Conservation (phyloP, 2,888 invertebrate genomes). For the Agonopterix subpropinquella region DNA sequence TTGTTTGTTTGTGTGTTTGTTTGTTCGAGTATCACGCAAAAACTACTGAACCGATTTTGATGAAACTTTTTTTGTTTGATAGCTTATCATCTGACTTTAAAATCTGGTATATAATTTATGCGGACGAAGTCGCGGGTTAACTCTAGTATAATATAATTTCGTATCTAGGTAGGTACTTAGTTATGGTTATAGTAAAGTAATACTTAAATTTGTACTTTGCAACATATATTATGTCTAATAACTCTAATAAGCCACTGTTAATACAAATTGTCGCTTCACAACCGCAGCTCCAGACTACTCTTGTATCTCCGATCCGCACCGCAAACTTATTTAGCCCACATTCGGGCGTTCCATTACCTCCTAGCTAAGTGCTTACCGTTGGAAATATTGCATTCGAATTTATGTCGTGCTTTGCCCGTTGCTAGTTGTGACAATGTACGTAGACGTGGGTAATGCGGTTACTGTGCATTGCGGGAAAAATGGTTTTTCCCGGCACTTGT, state of each 20-base stretch:
- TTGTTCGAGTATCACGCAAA: too few relatives aligned
- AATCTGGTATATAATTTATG: too few relatives aligned
- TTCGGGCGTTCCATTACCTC: conserved; percentile 15
- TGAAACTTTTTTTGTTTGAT: too few relatives aligned
- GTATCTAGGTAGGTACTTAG: too few relatives aligned
- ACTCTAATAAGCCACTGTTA: not conserved
- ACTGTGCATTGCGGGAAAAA: not conserved
- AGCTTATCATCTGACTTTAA: too few relatives aligned
- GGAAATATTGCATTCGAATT: conserved; percentile 37
- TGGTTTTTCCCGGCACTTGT: not conserved
- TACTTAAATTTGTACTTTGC: too few relatives aligned
- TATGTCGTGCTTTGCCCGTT: conserved; percentile 15
- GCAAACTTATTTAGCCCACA: conserved; percentile 14
- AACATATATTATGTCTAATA: not conserved
- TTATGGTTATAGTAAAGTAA: too few relatives aligned
- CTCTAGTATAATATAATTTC: too few relatives aligned
- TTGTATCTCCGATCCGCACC: not conserved
- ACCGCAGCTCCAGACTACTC: not conserved
- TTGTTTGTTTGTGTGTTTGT: too few relatives aligned
- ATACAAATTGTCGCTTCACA: not conserved
- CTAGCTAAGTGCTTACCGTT: conserved; percentile 22
- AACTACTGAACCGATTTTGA: too few relatives aligned
- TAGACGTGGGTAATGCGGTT: conserved; percentile 6
- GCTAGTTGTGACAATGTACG: not conserved
- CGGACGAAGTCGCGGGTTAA: too few relatives aligned